Evolutionary conservation across 2,797 vertebrate species (phyloP).

Genomic region (Hirundo rustica): DNA sequence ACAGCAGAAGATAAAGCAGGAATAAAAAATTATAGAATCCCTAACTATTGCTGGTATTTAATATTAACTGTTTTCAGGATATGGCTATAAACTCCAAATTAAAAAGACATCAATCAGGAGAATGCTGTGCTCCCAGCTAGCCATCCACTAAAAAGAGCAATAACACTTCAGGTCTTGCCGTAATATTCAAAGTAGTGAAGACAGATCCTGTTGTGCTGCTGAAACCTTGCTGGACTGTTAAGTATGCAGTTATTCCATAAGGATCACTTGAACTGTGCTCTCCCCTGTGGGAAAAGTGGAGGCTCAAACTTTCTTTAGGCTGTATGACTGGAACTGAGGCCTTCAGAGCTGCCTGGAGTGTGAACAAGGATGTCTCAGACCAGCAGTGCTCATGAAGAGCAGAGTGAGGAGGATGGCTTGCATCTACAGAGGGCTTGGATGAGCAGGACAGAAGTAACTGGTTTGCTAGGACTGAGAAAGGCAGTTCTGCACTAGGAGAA

Average conservation of each 20-base stretch:
- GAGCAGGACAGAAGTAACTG: background rate
- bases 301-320: background rate
- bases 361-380: background rate
- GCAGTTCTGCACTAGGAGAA: background rate
- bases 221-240: background rate
- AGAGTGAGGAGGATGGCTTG: background rate
- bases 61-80: background rate
- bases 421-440: background rate
- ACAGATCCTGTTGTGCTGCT: background rate
- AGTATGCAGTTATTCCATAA: background rate
- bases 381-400: background rate
- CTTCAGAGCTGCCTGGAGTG: background rate
- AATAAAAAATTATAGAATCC: background rate
- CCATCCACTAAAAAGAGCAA: accelerated
- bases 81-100: background rate
- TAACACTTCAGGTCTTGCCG: background rate
- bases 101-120: background rate
- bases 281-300: background rate
- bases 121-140: background rate
- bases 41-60: background rate
- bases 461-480: background rate
- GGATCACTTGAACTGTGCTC: background rate
- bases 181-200: background rate
- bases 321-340: background rate
- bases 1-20: background rate